Base-by-base conservation (phyloP, 2,113 vertebrate genomes). In the Montifringilla adamsi region DNA sequence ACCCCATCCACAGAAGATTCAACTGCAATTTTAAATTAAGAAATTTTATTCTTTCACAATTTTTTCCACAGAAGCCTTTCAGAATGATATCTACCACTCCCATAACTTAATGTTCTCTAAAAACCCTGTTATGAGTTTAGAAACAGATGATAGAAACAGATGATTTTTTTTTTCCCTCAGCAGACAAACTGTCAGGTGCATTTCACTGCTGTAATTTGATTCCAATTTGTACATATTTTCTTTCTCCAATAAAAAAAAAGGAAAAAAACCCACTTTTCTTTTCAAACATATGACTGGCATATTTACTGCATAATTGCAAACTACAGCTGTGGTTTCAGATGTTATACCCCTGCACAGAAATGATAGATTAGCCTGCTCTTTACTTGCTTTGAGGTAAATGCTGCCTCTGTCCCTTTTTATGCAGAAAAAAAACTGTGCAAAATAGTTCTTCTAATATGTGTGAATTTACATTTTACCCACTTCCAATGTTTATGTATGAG, bases 261-360 rank as follows among this genome's bases (percentile, higher is more conserved):
- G n/a, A 28, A 46, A 46, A 35, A 30, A 8, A 3, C 1, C 3
- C 18, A 52, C 43, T 74, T 67, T 80, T 91, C 59, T 89, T 84
- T 69, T 87, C 46, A 93, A 84, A 74, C 20, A 74, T 66, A 55
- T 78, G 84, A 91, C 73, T 96, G 92, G 94, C 92, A 90, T 95
- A 81, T 95, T 95, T 96, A 96, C 91, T 90, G 76, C 92, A 72
- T 93, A 95, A 97, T 89, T 96, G 92, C 76, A 94, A 92, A 90
- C 83, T 87, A 50, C 76, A 90, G 0, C 30, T 84, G 37, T 84
- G 76, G 64, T 94, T 95, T 97, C 94, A 96, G 89, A 88, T 95
- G 86, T 90, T 92, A 77, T 44, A 86, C 11, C 33, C 63, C 76
- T 52, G 80, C 72, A 90, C 9, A 90, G 80, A 92, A 93, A 95